A percentile compares a stretch with the other conserved stretches of the same genome.
Evolutionary conservation across 2,797 vertebrate genomes (phyloP).

Genomic region (Furcifer pardalis): DNA sequence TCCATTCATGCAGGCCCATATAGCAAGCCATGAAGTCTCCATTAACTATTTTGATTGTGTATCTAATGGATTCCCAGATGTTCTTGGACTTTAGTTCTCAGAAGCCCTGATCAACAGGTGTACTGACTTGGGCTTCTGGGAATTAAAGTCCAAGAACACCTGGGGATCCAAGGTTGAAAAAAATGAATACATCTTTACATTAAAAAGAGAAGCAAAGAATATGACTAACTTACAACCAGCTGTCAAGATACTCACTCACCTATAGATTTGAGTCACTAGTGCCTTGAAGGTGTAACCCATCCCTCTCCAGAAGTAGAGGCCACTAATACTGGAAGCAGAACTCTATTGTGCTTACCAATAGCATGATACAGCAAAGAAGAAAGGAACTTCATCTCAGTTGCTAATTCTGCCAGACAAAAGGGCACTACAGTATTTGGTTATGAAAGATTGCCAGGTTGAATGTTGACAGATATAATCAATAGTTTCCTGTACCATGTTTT

Average conservation of each 20-base stretch:
- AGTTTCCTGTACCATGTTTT: slow-evolving; percentile 83
- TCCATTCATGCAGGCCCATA: not conserved
- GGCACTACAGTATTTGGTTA: slow-evolving; percentile 86
- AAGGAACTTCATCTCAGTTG: slow-evolving; percentile 87
- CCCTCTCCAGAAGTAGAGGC: slow-evolving; percentile 92
- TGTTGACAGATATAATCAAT: slow-evolving; percentile 82
- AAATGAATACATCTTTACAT: not conserved
- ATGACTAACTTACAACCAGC: not conserved
- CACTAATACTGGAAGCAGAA: slow-evolving; percentile 62
- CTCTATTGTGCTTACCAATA: slow-evolving; percentile 72
- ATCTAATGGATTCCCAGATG: no score
- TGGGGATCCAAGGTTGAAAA: no score
- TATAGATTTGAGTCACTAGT: slow-evolving; percentile 87
- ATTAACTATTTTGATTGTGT: no score
- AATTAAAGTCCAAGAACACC: no score
- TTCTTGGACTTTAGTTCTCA: no score
- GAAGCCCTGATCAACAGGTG: no score
- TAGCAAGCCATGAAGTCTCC: not conserved
- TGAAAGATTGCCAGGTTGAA: slow-evolving; percentile 81
- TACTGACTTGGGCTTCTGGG: no score
- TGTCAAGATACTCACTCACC: slow-evolving; percentile 72
- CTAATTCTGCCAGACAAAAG: slow-evolving; percentile 87
- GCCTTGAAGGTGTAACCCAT: slow-evolving; percentile 91
- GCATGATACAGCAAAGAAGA: slow-evolving; percentile 81
- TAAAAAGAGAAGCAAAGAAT: not conserved